Evolutionary conservation across 2,797 vertebrate species (phyloP).

Genomic region (Megalops cyprinoides): DNA sequence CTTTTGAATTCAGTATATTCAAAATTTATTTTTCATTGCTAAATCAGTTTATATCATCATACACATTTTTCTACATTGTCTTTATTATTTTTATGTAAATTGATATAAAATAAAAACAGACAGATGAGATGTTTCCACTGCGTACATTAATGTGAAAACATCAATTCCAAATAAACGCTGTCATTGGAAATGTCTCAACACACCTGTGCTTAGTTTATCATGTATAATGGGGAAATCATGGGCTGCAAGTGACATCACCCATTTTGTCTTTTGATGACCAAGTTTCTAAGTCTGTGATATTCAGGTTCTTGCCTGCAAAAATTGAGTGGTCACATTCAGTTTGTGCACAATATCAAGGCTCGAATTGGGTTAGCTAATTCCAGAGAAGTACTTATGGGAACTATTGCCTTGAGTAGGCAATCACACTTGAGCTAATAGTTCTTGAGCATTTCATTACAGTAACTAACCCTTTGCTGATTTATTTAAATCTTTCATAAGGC

Average conservation of each 20-base stretch:
- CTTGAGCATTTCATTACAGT: background rate
- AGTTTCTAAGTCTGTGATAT: too few species aligned
- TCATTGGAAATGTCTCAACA: background rate
- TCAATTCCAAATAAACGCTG: background rate
- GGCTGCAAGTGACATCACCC: background rate
- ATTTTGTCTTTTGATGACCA: too few species aligned
- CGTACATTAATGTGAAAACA: slow-evolving; percentile 2
- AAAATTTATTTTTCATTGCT: background rate
- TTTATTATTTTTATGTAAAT: slow-evolving; percentile 1
- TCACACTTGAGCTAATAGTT: too few species aligned
- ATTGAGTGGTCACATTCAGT: too few species aligned
- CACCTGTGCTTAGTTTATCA: background rate
- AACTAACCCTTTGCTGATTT: background rate
- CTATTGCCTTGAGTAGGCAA: too few species aligned
- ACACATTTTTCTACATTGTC: background rate
- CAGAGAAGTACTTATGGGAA: too few species aligned
- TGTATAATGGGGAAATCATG: background rate
- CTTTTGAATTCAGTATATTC: background rate
- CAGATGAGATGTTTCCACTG: background rate
- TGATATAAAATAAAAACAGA: slow-evolving; percentile 4
- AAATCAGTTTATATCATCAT: background rate
- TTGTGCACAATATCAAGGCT: too few species aligned
- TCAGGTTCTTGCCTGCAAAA: too few species aligned
- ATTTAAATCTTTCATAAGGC: background rate
- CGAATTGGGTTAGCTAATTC: too few species aligned